phyloP scores from a whole-genome alignment of 2,797 vertebrate genomes.

The Decapterus maruadsi region DNA sequence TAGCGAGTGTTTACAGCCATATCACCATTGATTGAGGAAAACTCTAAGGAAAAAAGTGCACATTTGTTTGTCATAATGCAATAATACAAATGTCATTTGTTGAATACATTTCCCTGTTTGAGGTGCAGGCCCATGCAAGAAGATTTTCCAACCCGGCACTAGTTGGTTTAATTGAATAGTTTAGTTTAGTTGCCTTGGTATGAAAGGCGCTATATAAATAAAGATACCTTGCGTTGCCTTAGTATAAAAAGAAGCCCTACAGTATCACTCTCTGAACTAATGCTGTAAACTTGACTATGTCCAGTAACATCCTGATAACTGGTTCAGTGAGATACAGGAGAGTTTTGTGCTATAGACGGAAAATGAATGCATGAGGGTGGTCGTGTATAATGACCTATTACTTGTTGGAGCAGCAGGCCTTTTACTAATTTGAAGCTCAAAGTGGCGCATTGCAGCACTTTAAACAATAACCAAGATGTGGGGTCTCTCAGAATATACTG shows the following conservation, averaged over 20 bases:
- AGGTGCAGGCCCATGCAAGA: too few species aligned
- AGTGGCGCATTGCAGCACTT: slow-evolving; percentile 41
- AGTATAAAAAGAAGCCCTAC: not conserved
- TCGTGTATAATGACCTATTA: not conserved
- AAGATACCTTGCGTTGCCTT: too few species aligned
- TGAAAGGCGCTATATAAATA: too few species aligned
- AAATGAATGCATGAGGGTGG: slow-evolving; percentile 14
- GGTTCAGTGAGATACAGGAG: slow-evolving; percentile 5
- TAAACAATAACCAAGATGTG: slow-evolving; percentile 39
- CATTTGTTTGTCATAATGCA: too few species aligned
- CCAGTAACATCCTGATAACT: not conserved
- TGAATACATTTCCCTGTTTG: too few species aligned
- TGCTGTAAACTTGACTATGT: not conserved
- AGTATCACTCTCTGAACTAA: not conserved
- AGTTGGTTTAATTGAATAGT: too few species aligned
- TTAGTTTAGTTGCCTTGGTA: too few species aligned
- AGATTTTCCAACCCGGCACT: too few species aligned
- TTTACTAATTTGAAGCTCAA: slow-evolving; percentile 26
- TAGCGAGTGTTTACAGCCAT: too few species aligned
- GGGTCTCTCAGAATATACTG: slow-evolving; percentile 17
- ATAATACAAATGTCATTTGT: too few species aligned
- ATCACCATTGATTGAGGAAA: too few species aligned
- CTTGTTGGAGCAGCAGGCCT: slow-evolving; percentile 4
- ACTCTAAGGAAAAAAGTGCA: too few species aligned
- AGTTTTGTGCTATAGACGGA: not conserved